Evolutionary conservation across 2,113 vertebrate genomes (phyloP).

Genomic region (Dicentrarchus labrax): DNA sequence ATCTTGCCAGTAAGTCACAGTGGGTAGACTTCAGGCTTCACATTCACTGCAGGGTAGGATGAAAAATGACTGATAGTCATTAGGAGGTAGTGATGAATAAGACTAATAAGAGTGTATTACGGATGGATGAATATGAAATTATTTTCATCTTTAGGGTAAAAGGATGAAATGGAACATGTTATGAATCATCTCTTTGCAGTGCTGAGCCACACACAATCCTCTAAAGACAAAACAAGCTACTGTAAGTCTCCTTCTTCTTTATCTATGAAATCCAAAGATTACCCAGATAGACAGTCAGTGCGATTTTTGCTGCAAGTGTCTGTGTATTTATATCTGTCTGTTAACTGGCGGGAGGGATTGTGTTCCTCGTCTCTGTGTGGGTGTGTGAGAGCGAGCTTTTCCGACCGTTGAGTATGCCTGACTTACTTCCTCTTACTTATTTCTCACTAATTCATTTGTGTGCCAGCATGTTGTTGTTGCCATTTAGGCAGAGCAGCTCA

Average conservation of each 20-base stretch:
- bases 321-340: not conserved
- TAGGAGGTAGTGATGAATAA: slow-evolving; percentile 2
- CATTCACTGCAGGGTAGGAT: slow-evolving; percentile 6
- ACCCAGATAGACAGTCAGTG: not conserved
- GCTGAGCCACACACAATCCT: not conserved
- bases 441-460: slow-evolving; percentile 9
- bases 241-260: not conserved
- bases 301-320: not conserved
- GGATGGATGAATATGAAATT: not conserved
- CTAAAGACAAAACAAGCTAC: not conserved
- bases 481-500: not conserved
- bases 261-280: not conserved
- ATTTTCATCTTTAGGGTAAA: slow-evolving; percentile 8
- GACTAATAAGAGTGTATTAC: not conserved
- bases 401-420: not conserved
- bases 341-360: not conserved
- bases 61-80: not conserved
- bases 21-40: not conserved
- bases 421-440: slow-evolving; percentile 1
- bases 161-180: not conserved
- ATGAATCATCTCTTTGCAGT: slow-evolving; percentile 15
- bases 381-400: not conserved
- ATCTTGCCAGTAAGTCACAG: slow-evolving; percentile 25
- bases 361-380: not conserved
- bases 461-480: not conserved